phyloP scores from a whole-genome alignment of 1,140 invertebrate genomes.

The Chelonus insularis region DNA sequence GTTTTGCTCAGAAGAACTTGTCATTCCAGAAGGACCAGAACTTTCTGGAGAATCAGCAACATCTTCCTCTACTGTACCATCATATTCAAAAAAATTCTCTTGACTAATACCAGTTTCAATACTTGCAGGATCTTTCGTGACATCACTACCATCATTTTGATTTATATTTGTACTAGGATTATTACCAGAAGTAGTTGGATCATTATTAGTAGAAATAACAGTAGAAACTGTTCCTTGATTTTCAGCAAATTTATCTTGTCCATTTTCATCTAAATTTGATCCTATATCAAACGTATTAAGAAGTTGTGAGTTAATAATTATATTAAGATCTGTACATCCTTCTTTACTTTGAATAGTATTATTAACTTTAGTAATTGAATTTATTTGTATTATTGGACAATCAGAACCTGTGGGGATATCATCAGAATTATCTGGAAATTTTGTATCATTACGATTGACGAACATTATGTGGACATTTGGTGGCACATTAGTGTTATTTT shows the following conservation, averaged over 20 bases:
- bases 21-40: no score
- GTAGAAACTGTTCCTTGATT: background rate
- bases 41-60: no score
- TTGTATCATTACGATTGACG: constrained; percentile 37
- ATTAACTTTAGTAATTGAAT: constrained; percentile 52
- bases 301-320: constrained; percentile 58
- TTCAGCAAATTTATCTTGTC: constrained; percentile 32
- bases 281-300: constrained; percentile 42
- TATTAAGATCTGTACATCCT: constrained; percentile 56
- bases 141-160: no score
- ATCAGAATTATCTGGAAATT: constrained; percentile 1
- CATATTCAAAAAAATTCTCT: no score
- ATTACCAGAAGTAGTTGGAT: no score
- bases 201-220: no score
- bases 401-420: constrained; percentile 21
- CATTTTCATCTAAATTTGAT: background rate
- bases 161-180: no score
- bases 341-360: constrained; percentile 56
- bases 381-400: constrained; percentile 56
- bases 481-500: constrained; percentile 26
- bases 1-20: no score
- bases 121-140: no score
- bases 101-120: no score
- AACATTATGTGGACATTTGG: constrained; percentile 55
- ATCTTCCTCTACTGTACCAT: no score